A percentile compares a stretch with the other conserved stretches of the same genome.
Conservation (phyloP, 2,113 vertebrate species). For the Platycercus adscitus region DNA sequence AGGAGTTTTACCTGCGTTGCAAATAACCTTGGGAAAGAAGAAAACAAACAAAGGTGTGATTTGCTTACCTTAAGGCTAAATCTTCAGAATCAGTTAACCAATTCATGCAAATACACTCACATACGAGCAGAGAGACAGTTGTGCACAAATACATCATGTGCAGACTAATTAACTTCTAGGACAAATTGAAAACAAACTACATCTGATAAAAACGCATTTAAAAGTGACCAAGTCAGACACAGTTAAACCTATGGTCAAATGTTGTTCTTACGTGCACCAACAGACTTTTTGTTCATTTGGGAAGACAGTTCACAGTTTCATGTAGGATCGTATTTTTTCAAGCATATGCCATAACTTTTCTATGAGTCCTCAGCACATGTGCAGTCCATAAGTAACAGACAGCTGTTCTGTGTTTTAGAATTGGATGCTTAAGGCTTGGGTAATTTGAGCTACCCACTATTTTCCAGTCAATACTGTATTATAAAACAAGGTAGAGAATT, state of each 20-base stretch:
- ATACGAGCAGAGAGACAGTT: background rate
- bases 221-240: background rate
- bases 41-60: background rate
- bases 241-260: background rate
- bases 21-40: constrained; percentile 66
- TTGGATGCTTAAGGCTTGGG: background rate
- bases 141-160: background rate
- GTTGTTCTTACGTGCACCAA: background rate
- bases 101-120: background rate
- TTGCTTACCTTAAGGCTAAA: background rate
- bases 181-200: background rate
- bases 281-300: background rate
- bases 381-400: background rate
- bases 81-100: background rate
- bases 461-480: background rate
- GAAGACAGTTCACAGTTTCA: background rate
- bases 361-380: background rate
- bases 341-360: background rate
- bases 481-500: background rate
- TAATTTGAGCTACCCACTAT: background rate
- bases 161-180: background rate
- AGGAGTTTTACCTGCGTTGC: constrained; percentile 72
- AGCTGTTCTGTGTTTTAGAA: background rate
- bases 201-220: background rate
- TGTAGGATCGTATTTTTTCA: background rate